These are phyloP conservation scores for Amblyjoppa proteus DNA, from an alignment of 2,888 invertebrate genomes.

Conservation along the genomic window DNA sequence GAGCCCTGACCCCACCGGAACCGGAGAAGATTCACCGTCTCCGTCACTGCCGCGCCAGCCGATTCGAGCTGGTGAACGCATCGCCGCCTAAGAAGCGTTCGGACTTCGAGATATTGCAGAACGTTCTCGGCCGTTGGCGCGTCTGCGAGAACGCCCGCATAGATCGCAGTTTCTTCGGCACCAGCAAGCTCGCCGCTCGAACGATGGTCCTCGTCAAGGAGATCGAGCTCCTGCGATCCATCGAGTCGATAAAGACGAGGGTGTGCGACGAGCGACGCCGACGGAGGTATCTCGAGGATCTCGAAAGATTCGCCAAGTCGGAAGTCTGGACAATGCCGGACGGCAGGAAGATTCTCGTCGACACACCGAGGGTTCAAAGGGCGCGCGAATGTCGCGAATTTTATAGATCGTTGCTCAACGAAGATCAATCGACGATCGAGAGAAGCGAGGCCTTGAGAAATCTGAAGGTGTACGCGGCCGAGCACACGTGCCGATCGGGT, in stretches of 20 bases:
- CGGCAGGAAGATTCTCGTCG: constrained; percentile 87
- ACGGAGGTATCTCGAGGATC: constrained; percentile 87
- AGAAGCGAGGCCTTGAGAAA: constrained; percentile 86
- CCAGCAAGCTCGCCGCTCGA: constrained; percentile 89
- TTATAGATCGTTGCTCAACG: constrained; percentile 88
- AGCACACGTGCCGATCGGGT: constrained; percentile 87
- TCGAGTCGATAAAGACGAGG: constrained; percentile 89
- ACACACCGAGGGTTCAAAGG: constrained; percentile 92
- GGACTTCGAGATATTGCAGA: constrained; percentile 91
- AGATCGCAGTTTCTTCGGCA: constrained; percentile 69
- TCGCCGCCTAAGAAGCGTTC: constrained; percentile 88
- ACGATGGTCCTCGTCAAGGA: constrained; percentile 90
- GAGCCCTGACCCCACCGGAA: constrained; percentile 62
- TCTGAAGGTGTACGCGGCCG: constrained; percentile 89
- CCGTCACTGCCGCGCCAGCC: constrained; percentile 57
- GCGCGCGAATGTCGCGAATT: constrained; percentile 91
- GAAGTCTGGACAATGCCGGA: constrained; percentile 91
- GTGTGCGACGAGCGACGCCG: constrained; percentile 88
- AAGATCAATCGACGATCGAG: constrained; percentile 88
- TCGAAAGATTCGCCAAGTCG: constrained; percentile 90
- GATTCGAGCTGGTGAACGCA: constrained; percentile 81
- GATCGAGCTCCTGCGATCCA: constrained; percentile 89
- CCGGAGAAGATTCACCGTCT: constrained; percentile 64
- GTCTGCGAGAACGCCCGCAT: constrained; percentile 89
- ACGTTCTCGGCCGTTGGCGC: constrained; percentile 89